Base-by-base conservation (phyloP, 2,113 vertebrate genomes). In the Vanacampus margaritifer region DNA sequence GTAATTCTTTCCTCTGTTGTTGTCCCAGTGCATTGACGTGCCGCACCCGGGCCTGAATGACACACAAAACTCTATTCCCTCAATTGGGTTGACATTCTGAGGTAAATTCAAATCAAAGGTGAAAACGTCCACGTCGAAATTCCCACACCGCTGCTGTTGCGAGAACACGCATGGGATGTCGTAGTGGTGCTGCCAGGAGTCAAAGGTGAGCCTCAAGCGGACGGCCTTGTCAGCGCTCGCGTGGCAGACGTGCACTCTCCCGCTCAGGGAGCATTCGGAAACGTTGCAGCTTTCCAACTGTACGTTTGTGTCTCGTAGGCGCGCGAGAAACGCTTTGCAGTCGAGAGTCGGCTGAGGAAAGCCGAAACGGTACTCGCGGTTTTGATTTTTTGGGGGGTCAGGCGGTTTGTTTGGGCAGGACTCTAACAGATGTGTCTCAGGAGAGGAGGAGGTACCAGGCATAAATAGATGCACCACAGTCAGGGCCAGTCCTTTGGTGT, bases 201-300 rank as follows among this genome's bases (percentile, higher is more conserved):
- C 87, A 0, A 85, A 93, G 58, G 91, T 91, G 68, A 93, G 67
- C n/a, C 83, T 85, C 0, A 93, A 0, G 0, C 39, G 43, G 16
- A 91, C 91, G 0, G 73, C 53, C 75, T 92, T 91, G 65, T 92
- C 90, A 0, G 60, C 69, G 0, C 73, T 65, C 0, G 78, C 46
- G 41, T 90, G 89, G 8, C 41, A 81, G 36, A 91, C 91, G 2
- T 81, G 78, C 53, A 93, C 87, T 0, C 78, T 91, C 14, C 94
- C 94, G 0, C 82, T 89, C 39, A 94, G 69, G 2, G 37, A 71
- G 6, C 46, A 16, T 23, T 85, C 85, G 6, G 79, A 87, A 56
- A 93, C 64, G 12, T 65, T 37, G 46, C 93, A 93, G 80, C 75
- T 93, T 75, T 93, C 91, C 69, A 92, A 76, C 51, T 90, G 89